These are phyloP conservation scores for Rhineura floridana DNA, from an alignment of 2,113 vertebrate genomes.

Conservation along the genomic window DNA sequence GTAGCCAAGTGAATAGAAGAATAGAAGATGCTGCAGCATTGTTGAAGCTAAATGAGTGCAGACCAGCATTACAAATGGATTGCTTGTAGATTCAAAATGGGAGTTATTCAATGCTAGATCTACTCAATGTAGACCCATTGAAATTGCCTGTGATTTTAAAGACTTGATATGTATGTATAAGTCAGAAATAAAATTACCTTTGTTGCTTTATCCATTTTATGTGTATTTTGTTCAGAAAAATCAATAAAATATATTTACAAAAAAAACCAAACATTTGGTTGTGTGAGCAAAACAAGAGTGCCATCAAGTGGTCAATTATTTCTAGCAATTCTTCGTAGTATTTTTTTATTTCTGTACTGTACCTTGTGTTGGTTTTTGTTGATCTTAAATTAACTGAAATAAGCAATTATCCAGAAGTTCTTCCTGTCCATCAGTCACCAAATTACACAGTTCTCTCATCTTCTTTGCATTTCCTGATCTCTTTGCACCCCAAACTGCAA, in stretches of 20 bases:
- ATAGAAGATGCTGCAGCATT: too few relatives aligned
- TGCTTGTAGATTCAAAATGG: neutral
- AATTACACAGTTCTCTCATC: neutral
- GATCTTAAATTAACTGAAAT: neutral
- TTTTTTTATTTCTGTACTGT: neutral
- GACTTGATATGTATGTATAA: too few relatives aligned
- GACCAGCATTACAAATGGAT: neutral
- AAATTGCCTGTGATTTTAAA: too few relatives aligned
- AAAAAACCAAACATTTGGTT: neutral
- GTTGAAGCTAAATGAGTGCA: too few relatives aligned
- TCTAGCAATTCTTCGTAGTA: neutral
- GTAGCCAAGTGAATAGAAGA: neutral
- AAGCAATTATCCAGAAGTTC: accelerated
- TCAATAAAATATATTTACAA: too few relatives aligned
- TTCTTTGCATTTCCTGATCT: neutral
- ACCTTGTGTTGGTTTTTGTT: neutral
- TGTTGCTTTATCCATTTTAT: too few relatives aligned
- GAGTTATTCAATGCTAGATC: too few relatives aligned
- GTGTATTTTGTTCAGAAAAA: too few relatives aligned
- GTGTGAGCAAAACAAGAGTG: conserved; percentile 39
- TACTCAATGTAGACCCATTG: too few relatives aligned
- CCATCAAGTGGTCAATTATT: conserved; percentile 56
- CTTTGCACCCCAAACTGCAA: neutral
- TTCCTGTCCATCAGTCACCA: neutral
- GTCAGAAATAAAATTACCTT: too few relatives aligned